Conservation (phyloP, 2,113 vertebrate genomes). For the Ranitomeya variabilis region DNA sequence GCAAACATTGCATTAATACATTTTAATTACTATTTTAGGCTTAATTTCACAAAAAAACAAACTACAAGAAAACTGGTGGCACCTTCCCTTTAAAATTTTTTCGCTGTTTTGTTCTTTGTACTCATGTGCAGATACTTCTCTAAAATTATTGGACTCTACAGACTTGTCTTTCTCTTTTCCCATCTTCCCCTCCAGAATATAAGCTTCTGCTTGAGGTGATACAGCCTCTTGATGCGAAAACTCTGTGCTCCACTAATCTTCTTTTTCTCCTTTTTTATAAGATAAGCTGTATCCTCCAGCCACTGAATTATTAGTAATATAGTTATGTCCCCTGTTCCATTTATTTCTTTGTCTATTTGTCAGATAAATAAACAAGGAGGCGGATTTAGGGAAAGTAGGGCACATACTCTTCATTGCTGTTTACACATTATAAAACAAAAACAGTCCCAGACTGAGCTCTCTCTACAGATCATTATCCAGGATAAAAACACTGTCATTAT, state of each 20-base stretch:
- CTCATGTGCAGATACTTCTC: neutral
- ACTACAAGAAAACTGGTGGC: too few relatives aligned
- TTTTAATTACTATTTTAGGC: too few relatives aligned
- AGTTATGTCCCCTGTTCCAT: conserved; percentile 29
- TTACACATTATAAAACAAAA: neutral
- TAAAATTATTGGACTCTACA: neutral
- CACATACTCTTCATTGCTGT: conserved; percentile 12
- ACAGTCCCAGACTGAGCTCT: neutral
- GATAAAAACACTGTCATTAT: neutral
- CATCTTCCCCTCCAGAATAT: neutral
- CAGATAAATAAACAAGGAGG: conserved; percentile 38
- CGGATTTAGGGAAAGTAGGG: conserved; percentile 26
- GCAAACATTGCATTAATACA: too few relatives aligned
- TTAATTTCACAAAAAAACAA: too few relatives aligned
- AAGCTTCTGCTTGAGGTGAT: conserved; percentile 41
- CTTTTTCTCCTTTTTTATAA: neutral
- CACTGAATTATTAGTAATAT: conserved; percentile 29
- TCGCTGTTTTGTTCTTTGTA: neutral
- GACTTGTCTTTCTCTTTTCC: neutral
- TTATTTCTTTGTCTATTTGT: conserved; percentile 41
- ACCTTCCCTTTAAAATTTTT: too few relatives aligned
- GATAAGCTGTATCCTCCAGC: conserved; percentile 41
- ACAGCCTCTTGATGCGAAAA: conserved; percentile 11
- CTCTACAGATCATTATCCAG: conserved; percentile 30
- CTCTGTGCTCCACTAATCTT: conserved; percentile 31